Base-by-base conservation (phyloP, 2,113 vertebrate species). In the Cyprinodon tularosa region DNA sequence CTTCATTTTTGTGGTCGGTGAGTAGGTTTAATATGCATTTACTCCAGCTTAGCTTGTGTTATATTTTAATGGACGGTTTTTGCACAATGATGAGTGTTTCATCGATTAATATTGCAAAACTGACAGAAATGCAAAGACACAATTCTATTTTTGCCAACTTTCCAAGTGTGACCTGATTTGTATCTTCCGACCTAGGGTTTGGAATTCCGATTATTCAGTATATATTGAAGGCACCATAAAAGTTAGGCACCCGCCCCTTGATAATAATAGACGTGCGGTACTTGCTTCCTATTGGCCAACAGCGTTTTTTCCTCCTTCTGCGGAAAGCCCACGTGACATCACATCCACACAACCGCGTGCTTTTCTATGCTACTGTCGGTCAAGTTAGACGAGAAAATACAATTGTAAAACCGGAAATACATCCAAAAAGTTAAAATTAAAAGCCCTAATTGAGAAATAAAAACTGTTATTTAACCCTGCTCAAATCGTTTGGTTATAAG, bases 261-360 rank as follows among this genome's bases (percentile, higher is more conserved):
- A 29, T 22, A 29, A 3, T n/a, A 17, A 3, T 20, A 44, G 2
- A 3, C 6, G 20, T 38, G 36, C 4, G 20, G 6, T 12, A 14
- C 4, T 60, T 6, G 15, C 42, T 64, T 80, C 22, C 47, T 4
- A 85, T 85, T 89, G 83, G 77, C 14, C 63, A 47, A 29, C 40
- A 1, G 12, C 61, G 12, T 69, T 14, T 22, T 68, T 65, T 80
- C 77, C 11, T n/a, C 37, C 1, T 44, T 79, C 68, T 14, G 70
- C 2, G n/a, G 5, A 12, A n/a, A 9, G 71, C 29, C 45, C 40
- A 42, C 42, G 3, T 82, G 64, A 90, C 87, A 74, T 91, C 84
- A 90, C 63, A 84, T 86, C 84, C 81, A 76, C 57, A 66, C 12
- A 62, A 87, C 87, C 91, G 83, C 91, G 84, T 92, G 91, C 64